Conservation (phyloP, 1,140 invertebrate genomes). For the Papilio dardanus region DNA sequence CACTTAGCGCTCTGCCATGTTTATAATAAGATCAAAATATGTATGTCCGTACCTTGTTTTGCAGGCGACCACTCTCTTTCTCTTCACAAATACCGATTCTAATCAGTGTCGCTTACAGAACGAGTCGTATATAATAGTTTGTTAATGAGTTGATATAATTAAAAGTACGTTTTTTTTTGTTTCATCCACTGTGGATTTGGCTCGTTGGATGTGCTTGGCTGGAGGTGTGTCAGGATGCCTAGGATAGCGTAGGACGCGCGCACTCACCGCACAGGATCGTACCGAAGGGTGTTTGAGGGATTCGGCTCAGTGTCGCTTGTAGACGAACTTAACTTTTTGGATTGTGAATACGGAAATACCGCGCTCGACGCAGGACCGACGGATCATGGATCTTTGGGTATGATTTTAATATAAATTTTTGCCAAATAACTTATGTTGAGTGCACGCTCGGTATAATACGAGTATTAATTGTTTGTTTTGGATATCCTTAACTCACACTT, state of each 20-base stretch:
- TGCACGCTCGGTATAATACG: constrained; percentile 69
- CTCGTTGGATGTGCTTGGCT: constrained; percentile 72
- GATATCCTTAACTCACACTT: constrained; percentile 70
- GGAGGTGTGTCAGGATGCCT: constrained; percentile 69
- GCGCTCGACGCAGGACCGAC: constrained; percentile 46
- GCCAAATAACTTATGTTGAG: constrained; percentile 75
- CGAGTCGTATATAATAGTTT: constrained; percentile 11
- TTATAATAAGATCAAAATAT: constrained; percentile 32
- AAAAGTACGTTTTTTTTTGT: constrained; percentile 78
- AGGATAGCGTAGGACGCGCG: constrained; percentile 54
- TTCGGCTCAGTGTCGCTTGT: constrained; percentile 19
- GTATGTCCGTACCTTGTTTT: constrained; percentile 21
- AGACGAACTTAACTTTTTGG: constrained; percentile 26
- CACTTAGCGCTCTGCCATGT: constrained; percentile 34
- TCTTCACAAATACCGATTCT: neutral
- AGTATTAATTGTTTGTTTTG: constrained; percentile 65
- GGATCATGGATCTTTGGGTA: constrained; percentile 74
- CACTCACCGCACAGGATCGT: constrained; percentile 52
- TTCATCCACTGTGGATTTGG: constrained; percentile 80
- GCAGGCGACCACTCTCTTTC: constrained; percentile 32
- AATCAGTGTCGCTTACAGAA: constrained; percentile 29
- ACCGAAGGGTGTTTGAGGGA: constrained; percentile 56
- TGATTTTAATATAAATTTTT: constrained; percentile 72
- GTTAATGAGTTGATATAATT: constrained; percentile 52
- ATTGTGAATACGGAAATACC: constrained; percentile 37